Percentiles rank a stretch among this genome's conserved stretches.
Evolutionary conservation across 2,113 vertebrate species (phyloP).

Genomic region (Glaucidium brasilianum): DNA sequence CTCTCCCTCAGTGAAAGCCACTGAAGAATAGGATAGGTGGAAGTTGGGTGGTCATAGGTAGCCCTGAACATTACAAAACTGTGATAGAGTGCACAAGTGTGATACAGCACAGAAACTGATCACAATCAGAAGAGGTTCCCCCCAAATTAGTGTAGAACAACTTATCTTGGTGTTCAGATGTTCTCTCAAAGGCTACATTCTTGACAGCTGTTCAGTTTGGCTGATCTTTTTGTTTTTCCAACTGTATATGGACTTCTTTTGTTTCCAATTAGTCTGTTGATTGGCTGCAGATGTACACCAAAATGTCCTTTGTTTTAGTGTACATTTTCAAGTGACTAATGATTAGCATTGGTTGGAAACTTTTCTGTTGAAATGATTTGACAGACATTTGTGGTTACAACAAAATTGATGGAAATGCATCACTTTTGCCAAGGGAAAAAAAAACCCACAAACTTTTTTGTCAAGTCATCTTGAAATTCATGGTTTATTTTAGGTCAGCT

Average conservation of each 20-base stretch:
- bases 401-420: constrained; percentile 33
- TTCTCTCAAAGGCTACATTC: constrained; percentile 24
- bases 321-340: constrained; percentile 37
- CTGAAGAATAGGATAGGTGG: background rate
- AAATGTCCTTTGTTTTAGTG: constrained; percentile 28
- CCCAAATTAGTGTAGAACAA: background rate
- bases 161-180: constrained; percentile 16
- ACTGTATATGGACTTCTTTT: constrained; percentile 58
- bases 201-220: constrained; percentile 23
- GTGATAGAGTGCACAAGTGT: background rate
- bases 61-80: background rate
- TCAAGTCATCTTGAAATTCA: constrained; percentile 44
- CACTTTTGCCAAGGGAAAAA: background rate
- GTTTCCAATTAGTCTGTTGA: constrained; percentile 50
- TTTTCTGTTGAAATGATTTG: background rate
- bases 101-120: background rate
- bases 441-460: background rate
- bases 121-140: background rate
- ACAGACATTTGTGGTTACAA: constrained; percentile 27
- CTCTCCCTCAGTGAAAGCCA: background rate
- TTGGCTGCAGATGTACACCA: constrained; percentile 53
- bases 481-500: constrained; percentile 52
- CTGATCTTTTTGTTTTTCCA: constrained; percentile 54
- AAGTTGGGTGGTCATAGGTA: background rate
- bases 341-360: constrained; percentile 34